Evolutionary conservation across 1,140 invertebrate species (phyloP).

Genomic region (Lepidurus couesii): DNA sequence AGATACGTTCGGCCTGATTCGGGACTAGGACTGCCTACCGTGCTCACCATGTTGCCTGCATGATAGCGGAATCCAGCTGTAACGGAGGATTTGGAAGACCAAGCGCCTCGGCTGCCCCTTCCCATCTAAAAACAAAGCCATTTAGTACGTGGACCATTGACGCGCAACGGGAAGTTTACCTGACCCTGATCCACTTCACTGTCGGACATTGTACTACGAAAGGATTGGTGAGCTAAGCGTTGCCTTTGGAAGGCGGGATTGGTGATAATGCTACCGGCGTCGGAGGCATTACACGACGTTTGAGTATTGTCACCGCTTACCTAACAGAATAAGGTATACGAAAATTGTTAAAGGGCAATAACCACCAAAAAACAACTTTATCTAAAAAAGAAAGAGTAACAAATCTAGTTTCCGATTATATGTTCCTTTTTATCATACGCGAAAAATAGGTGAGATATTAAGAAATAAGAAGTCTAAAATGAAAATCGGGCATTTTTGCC

Average conservation of each 20-base stretch:
- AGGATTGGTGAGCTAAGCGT: constrained; percentile 51
- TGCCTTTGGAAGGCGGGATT: constrained; percentile 59
- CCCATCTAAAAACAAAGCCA: constrained; percentile 41
- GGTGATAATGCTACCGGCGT: constrained; percentile 72
- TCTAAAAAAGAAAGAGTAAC: too few relatives aligned
- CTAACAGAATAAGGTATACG: constrained; percentile 34
- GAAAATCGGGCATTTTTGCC: too few relatives aligned
- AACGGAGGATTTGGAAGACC: constrained; percentile 86
- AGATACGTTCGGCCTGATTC: constrained; percentile 82
- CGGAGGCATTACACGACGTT: constrained; percentile 53
- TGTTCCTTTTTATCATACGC: too few relatives aligned
- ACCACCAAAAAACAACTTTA: too few relatives aligned
- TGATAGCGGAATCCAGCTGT: constrained; percentile 83
- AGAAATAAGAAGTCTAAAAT: too few relatives aligned
- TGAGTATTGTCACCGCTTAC: constrained; percentile 35
- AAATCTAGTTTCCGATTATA: too few relatives aligned
- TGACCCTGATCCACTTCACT: constrained; percentile 73
- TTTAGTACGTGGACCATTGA: neutral
- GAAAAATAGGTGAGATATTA: too few relatives aligned
- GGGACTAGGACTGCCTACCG: constrained; percentile 70
- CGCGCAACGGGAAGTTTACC: neutral
- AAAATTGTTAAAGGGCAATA: constrained; percentile 12
- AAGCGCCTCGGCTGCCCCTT: constrained; percentile 71
- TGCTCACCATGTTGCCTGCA: constrained; percentile 77
- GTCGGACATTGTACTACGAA: constrained; percentile 85